These are phyloP conservation scores for Vipera latastei DNA, from an alignment of 2,797 vertebrate genomes.

Conservation along the genomic window DNA sequence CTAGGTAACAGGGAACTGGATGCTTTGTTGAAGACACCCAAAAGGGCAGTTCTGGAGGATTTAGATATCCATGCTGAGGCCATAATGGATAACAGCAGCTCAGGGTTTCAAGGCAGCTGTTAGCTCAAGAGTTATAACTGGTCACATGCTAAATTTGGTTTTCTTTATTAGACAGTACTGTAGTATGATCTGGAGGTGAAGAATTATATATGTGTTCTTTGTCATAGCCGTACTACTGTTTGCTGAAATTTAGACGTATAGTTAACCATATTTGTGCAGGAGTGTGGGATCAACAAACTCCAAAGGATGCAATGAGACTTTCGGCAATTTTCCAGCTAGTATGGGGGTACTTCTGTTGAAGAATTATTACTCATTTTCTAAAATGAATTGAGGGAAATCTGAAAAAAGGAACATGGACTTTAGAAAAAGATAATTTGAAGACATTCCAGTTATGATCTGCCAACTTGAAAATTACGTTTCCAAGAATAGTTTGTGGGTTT, in stretches of 20 bases:
- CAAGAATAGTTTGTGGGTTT: not conserved
- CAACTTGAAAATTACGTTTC: constrained; percentile 4
- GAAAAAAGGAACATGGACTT: not conserved
- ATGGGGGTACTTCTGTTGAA: not conserved
- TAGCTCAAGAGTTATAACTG: not conserved
- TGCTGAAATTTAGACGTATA: not conserved
- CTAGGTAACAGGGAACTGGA: not conserved
- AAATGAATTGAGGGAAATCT: not conserved
- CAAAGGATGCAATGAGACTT: not conserved
- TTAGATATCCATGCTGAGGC: not conserved
- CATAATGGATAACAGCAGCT: not conserved
- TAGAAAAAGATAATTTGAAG: constrained; percentile 1
- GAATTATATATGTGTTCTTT: not conserved
- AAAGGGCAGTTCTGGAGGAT: not conserved
- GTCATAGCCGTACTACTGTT: not conserved
- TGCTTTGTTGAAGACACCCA: not conserved
- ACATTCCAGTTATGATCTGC: not conserved
- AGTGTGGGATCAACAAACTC: not conserved
- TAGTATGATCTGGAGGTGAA: not conserved
- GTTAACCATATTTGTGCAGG: not conserved
- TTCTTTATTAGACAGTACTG: not conserved
- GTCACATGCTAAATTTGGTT: not conserved
- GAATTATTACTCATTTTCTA: not conserved
- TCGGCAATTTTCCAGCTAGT: not conserved
- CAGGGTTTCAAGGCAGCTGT: not conserved